phyloP scores from a whole-genome alignment of 1,140 invertebrate genomes.

The Stenopsyche tienmushanensis region DNA sequence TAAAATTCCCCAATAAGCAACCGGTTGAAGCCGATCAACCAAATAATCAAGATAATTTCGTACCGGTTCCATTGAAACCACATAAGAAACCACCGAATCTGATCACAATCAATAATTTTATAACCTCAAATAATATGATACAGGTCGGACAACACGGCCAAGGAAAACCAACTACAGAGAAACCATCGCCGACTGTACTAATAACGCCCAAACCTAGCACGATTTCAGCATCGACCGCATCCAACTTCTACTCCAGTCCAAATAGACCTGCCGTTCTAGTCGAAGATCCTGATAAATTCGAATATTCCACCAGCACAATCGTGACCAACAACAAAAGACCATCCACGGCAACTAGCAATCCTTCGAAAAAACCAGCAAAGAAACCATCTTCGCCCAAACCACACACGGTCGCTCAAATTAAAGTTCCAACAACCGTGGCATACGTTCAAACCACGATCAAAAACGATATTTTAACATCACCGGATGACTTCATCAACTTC shows the following conservation, averaged over 20 bases:
- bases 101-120: slow-evolving; percentile 60
- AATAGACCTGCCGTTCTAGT: slow-evolving; percentile 12
- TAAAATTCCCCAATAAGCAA: slow-evolving; percentile 40
- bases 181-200: slow-evolving; percentile 57
- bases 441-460: slow-evolving; percentile 46
- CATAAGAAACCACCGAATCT: slow-evolving; percentile 54
- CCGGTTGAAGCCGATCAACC: slow-evolving; percentile 33
- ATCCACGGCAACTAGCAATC: slow-evolving; percentile 25
- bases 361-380: slow-evolving; percentile 40
- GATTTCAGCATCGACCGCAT: slow-evolving; percentile 47
- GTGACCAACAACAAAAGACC: too few relatives aligned
- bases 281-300: slow-evolving; percentile 9
- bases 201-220: slow-evolving; percentile 63
- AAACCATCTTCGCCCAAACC: slow-evolving; percentile 20
- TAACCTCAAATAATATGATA: slow-evolving; percentile 57
- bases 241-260: slow-evolving; percentile 44
- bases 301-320: slow-evolving; percentile 19
- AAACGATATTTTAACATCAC: slow-evolving; percentile 59
- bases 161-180: slow-evolving; percentile 49
- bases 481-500: slow-evolving; percentile 75
- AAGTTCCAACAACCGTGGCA: not conserved
- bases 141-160: slow-evolving; percentile 48
- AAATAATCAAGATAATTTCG: slow-evolving; percentile 46
- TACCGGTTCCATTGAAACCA: slow-evolving; percentile 51
- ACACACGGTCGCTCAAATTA: slow-evolving; percentile 13